These are phyloP conservation scores for Paralichthys olivaceus DNA, from an alignment of 2,113 vertebrate genomes.

Conservation along the genomic window DNA sequence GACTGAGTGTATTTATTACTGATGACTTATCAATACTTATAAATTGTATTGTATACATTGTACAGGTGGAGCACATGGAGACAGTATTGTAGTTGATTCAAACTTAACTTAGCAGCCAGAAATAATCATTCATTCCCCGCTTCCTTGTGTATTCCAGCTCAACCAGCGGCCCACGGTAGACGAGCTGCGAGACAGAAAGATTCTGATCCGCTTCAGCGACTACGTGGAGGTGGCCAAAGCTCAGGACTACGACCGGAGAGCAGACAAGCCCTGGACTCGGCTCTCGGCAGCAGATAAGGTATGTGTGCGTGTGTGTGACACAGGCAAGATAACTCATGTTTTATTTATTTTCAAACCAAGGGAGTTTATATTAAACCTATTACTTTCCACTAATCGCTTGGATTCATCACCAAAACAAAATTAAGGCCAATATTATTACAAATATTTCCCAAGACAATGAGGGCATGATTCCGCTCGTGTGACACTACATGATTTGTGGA, in stretches of 20 bases:
- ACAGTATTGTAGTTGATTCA: background rate
- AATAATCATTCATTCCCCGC: background rate
- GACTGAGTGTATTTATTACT: background rate
- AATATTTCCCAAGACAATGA: too few species aligned
- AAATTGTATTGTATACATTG: background rate
- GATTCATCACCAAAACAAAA: constrained; percentile 6
- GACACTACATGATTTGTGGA: background rate
- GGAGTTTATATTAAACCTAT: too few species aligned
- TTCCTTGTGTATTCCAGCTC: constrained; percentile 81
- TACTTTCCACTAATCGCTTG: background rate
- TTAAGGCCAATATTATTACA: constrained; percentile 7
- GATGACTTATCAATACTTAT: background rate
- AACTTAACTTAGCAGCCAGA: too few species aligned
- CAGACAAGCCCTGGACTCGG: constrained; percentile 98
- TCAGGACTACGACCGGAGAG: constrained; percentile 98
- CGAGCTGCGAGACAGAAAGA: constrained; percentile 96
- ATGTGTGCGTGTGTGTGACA: constrained; percentile 14
- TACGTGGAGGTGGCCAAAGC: constrained; percentile 99
- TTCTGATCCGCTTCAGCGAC: constrained; percentile 98
- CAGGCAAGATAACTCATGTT: background rate
- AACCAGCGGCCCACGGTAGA: constrained; percentile 98
- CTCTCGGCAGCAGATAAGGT: constrained; percentile 98
- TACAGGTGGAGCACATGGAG: background rate
- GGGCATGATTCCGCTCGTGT: background rate
- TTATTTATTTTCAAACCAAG: background rate